phyloP scores from a whole-genome alignment of 53 echinoderm and acorn worm genomes.

The Mesocentrotus franciscanus region DNA sequence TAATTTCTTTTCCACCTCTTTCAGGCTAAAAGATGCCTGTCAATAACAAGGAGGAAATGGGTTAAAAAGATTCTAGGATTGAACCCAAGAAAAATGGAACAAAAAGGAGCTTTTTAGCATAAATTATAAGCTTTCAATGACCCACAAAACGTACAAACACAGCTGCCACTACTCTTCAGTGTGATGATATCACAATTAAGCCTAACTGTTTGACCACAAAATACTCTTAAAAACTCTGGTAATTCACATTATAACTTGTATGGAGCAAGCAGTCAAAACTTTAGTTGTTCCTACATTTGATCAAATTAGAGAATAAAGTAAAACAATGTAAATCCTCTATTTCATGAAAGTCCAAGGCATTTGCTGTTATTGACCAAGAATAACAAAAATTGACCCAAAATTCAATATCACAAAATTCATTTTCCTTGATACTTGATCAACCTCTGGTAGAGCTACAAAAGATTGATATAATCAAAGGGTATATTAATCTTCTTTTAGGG shows the following conservation, averaged over 20 bases:
- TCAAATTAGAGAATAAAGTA: background rate
- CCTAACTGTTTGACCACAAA: background rate
- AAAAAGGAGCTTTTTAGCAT: slow-evolving; percentile 24
- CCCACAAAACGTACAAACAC: background rate
- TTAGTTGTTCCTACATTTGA: background rate
- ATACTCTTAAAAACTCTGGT: background rate
- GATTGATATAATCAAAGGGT: no score
- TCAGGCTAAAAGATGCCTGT: background rate
- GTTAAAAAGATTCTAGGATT: background rate
- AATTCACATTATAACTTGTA: background rate
- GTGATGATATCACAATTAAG: background rate
- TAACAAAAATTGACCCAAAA: no score
- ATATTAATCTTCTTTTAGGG: no score
- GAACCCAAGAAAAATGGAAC: background rate
- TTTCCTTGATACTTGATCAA: no score
- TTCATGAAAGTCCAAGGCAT: no score
- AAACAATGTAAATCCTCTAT: background rate
- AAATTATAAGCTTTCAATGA: background rate
- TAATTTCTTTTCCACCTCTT: background rate
- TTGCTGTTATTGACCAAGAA: no score
- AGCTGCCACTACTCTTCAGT: background rate
- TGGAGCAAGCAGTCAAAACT: background rate
- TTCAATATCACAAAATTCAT: no score
- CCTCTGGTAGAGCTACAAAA: no score
- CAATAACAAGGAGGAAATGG: slow-evolving; percentile 23